Evolutionary conservation across 2,113 vertebrate species (phyloP).

Genomic region (Capricornis sumatraensis): DNA sequence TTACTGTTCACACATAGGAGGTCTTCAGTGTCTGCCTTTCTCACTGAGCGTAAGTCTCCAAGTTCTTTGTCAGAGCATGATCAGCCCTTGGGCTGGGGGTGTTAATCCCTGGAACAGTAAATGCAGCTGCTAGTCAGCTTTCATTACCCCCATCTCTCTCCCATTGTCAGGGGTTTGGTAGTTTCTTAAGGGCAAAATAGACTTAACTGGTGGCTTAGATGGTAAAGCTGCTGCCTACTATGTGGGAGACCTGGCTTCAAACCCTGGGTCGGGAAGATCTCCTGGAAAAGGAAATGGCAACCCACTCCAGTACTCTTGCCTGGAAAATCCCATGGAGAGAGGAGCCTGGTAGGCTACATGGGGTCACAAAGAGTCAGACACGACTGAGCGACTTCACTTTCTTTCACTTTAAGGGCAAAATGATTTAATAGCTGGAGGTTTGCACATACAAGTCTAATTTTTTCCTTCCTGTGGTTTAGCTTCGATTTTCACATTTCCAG

Average conservation of each 20-base stretch:
- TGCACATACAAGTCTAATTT: background rate
- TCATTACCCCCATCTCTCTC: accelerated
- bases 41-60: background rate
- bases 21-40: background rate
- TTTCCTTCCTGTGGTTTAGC: background rate
- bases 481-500: background rate
- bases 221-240: background rate
- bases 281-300: background rate
- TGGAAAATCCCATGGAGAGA: too few relatives aligned
- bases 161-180: background rate
- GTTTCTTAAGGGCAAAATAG: background rate
- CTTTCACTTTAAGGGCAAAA: background rate
- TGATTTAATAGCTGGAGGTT: background rate
- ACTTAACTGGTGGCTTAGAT: background rate
- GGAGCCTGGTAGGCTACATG: background rate
- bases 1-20: background rate
- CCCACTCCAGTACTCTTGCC: background rate
- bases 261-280: background rate
- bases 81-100: accelerated
- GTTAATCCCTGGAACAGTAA: background rate
- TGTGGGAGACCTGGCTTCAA: background rate
- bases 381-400: background rate
- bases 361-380: background rate
- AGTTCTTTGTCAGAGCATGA: background rate
- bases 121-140: background rate